Evolutionary conservation across 2,113 vertebrate genomes (phyloP), one percentile per base, ranked within the genome.

Genomic region (Ellobius talpinus): DNA sequence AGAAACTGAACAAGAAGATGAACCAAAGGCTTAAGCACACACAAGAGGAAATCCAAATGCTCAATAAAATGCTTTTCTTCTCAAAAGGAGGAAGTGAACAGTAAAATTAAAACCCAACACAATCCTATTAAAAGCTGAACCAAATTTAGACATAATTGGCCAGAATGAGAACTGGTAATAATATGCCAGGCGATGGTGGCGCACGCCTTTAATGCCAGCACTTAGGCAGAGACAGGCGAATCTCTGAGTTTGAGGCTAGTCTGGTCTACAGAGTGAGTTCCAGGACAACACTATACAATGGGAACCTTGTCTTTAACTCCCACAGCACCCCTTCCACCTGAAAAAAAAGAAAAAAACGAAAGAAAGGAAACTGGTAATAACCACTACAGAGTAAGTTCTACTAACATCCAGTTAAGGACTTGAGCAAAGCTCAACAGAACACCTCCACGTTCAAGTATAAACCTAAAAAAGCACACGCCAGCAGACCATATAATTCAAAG

Each of bases 51-150:
- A 39, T 58, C 23, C 50, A n/a, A 81, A 39, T 63, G 55, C 24
- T 31, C 39, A 72, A 70, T 76, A 76, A 74, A 78, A 92, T 94
- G 45, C 74, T 73, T 23, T 63, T 45, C 45, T 65, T 58, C 24
- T 91, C 45, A 73, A 50, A 55, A 61, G 78, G 23, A 96, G 77
- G 66, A 36, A 66, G 63, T 90, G 10, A 96, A 91, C 1, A 76
- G 17, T 11, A 92, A 68, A 68, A 55, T 70, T 92, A 92, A 97
- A 95, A 74, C 8, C 66, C 39, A 82, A 61, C 76, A 93, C 36
- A 63, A 61, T 84, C 23, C 13, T 39, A 55, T 8, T 33, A 52
- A 55, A 33, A 33, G n/a, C 61, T 3, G 26, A 36, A 82, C 39
- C 14, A 70, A n/a, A 70, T 87, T 24, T 31, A 39, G 79, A 42